A percentile compares a stretch with the other conserved stretches of the same genome.
Conservation (phyloP, 2,888 invertebrate species). For the Clunio marinus region DNA sequence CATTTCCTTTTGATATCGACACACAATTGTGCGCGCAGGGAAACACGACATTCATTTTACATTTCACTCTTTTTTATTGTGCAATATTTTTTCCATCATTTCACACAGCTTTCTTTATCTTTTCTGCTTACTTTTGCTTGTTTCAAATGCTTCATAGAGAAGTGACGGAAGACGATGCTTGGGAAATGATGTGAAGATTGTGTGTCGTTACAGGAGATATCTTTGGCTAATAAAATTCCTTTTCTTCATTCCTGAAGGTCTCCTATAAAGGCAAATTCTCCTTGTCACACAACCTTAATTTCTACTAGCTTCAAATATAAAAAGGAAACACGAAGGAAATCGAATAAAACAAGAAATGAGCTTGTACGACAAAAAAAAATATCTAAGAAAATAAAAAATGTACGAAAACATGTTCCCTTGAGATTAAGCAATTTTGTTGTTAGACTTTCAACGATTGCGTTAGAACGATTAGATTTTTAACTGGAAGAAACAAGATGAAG, state of each 20-base stretch:
- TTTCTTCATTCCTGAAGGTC: not conserved
- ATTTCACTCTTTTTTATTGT: not conserved
- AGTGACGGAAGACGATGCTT: not conserved
- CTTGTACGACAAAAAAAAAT: not conserved
- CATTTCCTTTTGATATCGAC: not conserved
- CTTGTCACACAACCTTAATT: conserved; percentile 17
- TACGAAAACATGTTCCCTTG: conserved; percentile 19
- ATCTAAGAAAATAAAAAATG: conserved; percentile 18
- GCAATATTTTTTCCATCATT: conserved; percentile 4
- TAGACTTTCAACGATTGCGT: not conserved
- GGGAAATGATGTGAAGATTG: conserved; percentile 23
- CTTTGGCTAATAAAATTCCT: conserved; percentile 30
- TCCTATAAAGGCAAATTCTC: not conserved
- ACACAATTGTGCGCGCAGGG: not conserved
- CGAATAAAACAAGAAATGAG: conserved; percentile 2
- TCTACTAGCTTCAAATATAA: not conserved
- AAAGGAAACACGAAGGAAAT: not conserved
- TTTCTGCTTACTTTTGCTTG: conserved; percentile 13
- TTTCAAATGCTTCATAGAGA: not conserved
- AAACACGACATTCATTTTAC: not conserved
- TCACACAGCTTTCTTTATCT: not conserved
- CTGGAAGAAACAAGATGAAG: no score
- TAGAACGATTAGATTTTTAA: no score
- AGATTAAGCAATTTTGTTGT: conserved; percentile 25
- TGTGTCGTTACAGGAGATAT: not conserved